These are phyloP conservation scores for Siderastrea radians DNA, from an alignment of 92 coral and sea anemone genomes.

Conservation along the genomic window DNA sequence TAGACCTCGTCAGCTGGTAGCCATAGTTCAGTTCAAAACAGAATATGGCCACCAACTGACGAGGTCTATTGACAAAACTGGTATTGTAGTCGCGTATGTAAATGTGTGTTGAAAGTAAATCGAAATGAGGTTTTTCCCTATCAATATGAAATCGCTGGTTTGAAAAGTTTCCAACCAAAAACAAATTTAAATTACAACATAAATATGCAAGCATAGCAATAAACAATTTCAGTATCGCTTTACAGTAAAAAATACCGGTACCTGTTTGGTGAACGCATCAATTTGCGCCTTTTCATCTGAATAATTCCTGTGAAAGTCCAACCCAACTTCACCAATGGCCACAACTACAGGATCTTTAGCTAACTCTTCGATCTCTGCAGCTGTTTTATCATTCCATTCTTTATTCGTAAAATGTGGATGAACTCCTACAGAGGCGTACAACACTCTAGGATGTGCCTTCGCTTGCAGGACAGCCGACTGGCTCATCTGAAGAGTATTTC, in stretches of 20 bases:
- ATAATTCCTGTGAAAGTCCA: constrained; percentile 95
- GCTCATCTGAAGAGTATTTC: constrained; percentile 91
- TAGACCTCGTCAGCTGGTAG: too few species aligned
- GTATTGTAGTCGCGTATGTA: too few species aligned
- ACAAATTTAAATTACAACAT: too few species aligned
- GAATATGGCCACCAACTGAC: too few species aligned
- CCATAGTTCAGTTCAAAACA: too few species aligned
- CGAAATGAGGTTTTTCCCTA: too few species aligned
- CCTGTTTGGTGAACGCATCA: constrained; percentile 94
- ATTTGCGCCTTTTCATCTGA: constrained; percentile 91
- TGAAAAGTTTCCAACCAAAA: too few species aligned
- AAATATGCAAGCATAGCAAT: too few species aligned
- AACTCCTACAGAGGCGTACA: constrained; percentile 94
- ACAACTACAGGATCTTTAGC: constrained; percentile 93
- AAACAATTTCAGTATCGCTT: too few species aligned
- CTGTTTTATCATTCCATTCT: constrained; percentile 88
- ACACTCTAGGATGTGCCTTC: constrained; percentile 85
- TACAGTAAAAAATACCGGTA: constrained; percentile 4
- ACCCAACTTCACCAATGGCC: constrained; percentile 98
- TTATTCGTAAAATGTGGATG: constrained; percentile 98
- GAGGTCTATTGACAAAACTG: too few species aligned
- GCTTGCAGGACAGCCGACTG: constrained; percentile 86
- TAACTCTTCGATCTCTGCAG: constrained; percentile 76
- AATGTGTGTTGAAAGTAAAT: too few species aligned
- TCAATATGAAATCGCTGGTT: too few species aligned